Evolutionary conservation across 2,797 vertebrate species (phyloP).

Genomic region (Lemur catta): DNA sequence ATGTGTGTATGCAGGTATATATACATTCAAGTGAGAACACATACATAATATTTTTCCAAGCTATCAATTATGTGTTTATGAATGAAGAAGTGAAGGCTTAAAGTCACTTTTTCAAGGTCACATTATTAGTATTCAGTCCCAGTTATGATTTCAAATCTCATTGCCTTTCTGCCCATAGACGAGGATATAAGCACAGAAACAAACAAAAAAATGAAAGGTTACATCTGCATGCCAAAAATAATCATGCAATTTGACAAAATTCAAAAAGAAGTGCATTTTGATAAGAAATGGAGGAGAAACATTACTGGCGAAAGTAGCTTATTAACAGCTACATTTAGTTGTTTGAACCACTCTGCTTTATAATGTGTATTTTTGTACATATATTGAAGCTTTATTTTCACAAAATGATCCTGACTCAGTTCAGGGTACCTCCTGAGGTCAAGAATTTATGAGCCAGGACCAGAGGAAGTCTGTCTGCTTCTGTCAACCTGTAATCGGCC

Average conservation of each 20-base stretch:
- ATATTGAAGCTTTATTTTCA: not conserved
- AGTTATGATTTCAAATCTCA: slow-evolving; percentile 42
- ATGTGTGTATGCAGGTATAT: not conserved
- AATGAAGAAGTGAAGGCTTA: not conserved
- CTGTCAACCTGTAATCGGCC: not conserved
- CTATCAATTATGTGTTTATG: not conserved
- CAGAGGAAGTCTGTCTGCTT: not conserved
- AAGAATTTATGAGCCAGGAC: not conserved
- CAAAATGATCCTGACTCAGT: not conserved
- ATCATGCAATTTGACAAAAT: slow-evolving; percentile 35
- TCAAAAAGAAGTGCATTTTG: slow-evolving; percentile 33
- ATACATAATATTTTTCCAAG: not conserved
- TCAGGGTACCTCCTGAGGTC: not conserved
- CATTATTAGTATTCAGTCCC: not conserved
- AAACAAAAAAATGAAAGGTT: slow-evolving; percentile 37
- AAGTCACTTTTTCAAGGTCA: slow-evolving; percentile 13
- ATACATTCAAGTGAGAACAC: no score
- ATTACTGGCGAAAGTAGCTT: slow-evolving; percentile 5
- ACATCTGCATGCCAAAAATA: slow-evolving; percentile 65
- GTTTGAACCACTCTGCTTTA: slow-evolving; percentile 12
- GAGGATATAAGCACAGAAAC: not conserved
- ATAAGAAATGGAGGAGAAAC: not conserved
- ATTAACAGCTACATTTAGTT: slow-evolving; percentile 24
- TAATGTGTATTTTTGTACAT: not conserved
- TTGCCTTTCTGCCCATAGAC: not conserved